A percentile compares a stretch with the other conserved stretches of the same genome.
These are phyloP conservation scores for Naso thynnoides DNA, from an alignment of 2,797 vertebrate species.

Conservation along the genomic window DNA sequence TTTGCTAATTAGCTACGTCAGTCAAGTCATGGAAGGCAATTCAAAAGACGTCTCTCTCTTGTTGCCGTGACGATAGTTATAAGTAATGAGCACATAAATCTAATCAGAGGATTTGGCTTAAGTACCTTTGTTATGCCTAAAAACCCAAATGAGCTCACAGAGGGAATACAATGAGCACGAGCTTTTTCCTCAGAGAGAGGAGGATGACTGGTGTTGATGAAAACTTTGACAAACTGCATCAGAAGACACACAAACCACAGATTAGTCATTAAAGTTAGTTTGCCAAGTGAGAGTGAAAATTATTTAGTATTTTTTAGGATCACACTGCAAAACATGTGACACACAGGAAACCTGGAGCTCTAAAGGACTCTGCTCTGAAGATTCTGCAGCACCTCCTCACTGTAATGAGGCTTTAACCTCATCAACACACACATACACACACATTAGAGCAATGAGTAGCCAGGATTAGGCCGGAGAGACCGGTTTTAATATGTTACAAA, in stretches of 20 bases:
- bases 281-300: neutral
- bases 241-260: neutral
- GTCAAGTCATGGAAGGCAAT: conserved; percentile 6
- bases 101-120: neutral
- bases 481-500: neutral
- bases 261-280: neutral
- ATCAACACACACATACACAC: neutral
- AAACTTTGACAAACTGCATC: neutral
- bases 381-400: no score
- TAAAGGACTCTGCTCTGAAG: no score
- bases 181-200: neutral
- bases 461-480: neutral
- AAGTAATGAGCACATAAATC: conserved; percentile 38
- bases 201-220: neutral
- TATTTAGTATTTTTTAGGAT: neutral
- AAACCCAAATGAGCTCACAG: no score
- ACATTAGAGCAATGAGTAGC: no score
- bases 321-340: neutral
- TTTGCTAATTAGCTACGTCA: conserved; percentile 42
- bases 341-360: neutral
- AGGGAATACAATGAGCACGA: neutral
- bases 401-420: neutral
- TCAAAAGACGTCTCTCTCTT: conserved; percentile 6
- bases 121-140: neutral
- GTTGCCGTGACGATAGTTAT: conserved; percentile 12